Percentiles rank a stretch among this genome's conserved stretches.
These are phyloP conservation scores for Diorhabda sublineata DNA, from an alignment of 1,140 invertebrate genomes.

Conservation along the genomic window DNA sequence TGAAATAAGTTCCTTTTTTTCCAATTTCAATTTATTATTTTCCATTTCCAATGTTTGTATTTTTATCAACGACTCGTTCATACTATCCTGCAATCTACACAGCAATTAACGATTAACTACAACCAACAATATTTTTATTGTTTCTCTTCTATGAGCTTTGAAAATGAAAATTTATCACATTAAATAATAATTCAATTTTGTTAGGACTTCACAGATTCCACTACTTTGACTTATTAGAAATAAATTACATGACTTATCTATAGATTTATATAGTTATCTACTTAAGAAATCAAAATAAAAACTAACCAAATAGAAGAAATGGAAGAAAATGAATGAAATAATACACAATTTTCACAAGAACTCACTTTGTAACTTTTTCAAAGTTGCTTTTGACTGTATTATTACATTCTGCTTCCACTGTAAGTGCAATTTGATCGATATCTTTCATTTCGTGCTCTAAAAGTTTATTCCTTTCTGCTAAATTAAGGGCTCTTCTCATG, in stretches of 20 bases:
- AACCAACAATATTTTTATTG: no score
- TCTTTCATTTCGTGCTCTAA: slow-evolving; percentile 64
- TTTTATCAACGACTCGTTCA: slow-evolving; percentile 49
- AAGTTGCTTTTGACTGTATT: slow-evolving; percentile 46
- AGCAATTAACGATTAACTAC: neutral
- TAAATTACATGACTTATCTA: no score
- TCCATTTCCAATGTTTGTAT: slow-evolving; percentile 52
- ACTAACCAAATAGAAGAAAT: slow-evolving; percentile 15
- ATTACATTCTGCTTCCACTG: slow-evolving; percentile 63
- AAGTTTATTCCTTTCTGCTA: slow-evolving; percentile 63
- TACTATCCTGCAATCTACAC: slow-evolving; percentile 48
- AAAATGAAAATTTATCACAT: no score
- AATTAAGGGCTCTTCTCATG: slow-evolving; percentile 62
- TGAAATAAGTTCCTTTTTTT: slow-evolving; percentile 49
- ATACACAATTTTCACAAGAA: neutral
- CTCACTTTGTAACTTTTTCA: slow-evolving; percentile 39
- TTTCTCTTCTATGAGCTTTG: no score
- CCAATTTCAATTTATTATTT: slow-evolving; percentile 47
- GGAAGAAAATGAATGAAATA: neutral
- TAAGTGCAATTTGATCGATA: slow-evolving; percentile 62
- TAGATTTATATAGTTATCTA: no score
- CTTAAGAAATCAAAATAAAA: no score
- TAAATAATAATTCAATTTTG: no score
- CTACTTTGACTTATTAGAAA: no score
- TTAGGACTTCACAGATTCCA: no score